Evolutionary conservation across 2,113 vertebrate genomes (phyloP).

Genomic region (Toxotes jaculatrix): DNA sequence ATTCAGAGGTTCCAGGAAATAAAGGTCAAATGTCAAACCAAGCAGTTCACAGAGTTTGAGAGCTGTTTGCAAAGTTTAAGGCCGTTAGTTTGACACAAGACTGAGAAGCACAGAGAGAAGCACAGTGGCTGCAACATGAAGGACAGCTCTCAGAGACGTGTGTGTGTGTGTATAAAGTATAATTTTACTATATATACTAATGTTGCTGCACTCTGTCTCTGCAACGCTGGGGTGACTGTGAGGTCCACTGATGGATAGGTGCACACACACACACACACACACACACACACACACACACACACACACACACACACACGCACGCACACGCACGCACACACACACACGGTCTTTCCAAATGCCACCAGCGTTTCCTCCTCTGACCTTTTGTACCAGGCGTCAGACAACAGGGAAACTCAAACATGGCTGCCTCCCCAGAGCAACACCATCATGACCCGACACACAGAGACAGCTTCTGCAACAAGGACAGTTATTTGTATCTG

Average conservation of each 20-base stretch:
- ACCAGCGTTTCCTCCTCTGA: slow-evolving; percentile 68
- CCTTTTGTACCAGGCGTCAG: slow-evolving; percentile 70
- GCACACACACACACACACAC: slow-evolving; percentile 4
- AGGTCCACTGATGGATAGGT: too few relatives aligned
- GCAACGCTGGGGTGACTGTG: too few relatives aligned
- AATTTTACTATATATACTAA: neutral
- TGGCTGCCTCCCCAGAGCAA: slow-evolving; percentile 68
- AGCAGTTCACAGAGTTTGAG: too few relatives aligned
- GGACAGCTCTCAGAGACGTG: neutral
- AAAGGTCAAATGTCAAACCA: too few relatives aligned
- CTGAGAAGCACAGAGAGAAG: neutral
- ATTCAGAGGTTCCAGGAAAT: too few relatives aligned
- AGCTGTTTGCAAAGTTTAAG: too few relatives aligned
- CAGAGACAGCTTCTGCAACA: slow-evolving; percentile 25
- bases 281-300: slow-evolving; percentile 18
- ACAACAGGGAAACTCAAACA: slow-evolving; percentile 74
- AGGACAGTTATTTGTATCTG: slow-evolving; percentile 32
- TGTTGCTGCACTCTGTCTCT: neutral
- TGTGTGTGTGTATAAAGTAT: neutral
- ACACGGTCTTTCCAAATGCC: slow-evolving; percentile 55
- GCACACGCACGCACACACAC: slow-evolving; percentile 10
- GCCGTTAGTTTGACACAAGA: too few relatives aligned
- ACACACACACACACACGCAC: slow-evolving; percentile 21
- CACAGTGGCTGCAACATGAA: neutral
- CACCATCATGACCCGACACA: slow-evolving; percentile 48